These are phyloP conservation scores for Mus caroli DNA, from an alignment of 2,797 vertebrate species.

Conservation along the genomic window DNA sequence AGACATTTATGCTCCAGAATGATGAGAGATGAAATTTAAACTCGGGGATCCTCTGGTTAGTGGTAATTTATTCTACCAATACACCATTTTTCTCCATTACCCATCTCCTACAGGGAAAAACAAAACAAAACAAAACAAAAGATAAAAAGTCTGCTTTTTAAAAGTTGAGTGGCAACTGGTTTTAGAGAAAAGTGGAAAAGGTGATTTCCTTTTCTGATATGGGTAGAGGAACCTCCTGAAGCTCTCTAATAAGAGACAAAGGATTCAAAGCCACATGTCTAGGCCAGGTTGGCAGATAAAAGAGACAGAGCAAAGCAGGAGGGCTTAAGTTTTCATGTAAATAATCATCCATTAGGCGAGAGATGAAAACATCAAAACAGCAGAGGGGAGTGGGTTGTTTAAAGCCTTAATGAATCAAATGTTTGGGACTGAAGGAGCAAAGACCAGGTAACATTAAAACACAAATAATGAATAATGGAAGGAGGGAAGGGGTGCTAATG, in stretches of 20 bases:
- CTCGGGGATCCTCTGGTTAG: background rate
- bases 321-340: background rate
- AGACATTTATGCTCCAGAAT: background rate
- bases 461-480: background rate
- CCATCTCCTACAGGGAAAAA: background rate
- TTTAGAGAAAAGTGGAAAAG: constrained; percentile 43
- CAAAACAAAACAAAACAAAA: constrained; percentile 2
- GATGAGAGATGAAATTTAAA: background rate
- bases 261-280: background rate
- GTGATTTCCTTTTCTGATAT: background rate
- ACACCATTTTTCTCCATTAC: background rate
- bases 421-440: background rate
- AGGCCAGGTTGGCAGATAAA: background rate
- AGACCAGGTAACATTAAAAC: background rate
- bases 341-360: background rate
- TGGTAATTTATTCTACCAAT: background rate
- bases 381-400: background rate
- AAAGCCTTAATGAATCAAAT: constrained; percentile 3
- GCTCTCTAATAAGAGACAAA: background rate
- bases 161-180: background rate
- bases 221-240: background rate
- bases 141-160: background rate
- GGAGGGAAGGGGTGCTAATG: background rate
- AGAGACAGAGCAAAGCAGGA: background rate
- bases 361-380: constrained; percentile 24